Evolutionary conservation across 2,113 vertebrate species (phyloP), one percentile per base, ranked within the genome.

Genomic region (Phylloscopus whistleri): DNA sequence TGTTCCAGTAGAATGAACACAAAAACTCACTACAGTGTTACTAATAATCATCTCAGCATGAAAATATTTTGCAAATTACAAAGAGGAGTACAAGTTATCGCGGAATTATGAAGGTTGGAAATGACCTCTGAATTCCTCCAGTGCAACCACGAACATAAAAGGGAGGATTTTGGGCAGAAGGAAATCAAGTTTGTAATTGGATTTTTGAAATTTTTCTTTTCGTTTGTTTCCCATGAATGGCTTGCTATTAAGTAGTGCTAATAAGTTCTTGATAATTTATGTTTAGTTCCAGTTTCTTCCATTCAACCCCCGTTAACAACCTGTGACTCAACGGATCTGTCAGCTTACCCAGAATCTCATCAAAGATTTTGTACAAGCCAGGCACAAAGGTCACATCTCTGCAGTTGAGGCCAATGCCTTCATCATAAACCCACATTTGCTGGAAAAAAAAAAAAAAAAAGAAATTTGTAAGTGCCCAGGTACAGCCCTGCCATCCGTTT

Each of bases 351-450:
- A 99, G 98, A 94, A 99, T 99, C 97, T 99, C 99, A 93, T 99
- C 99, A 87, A 99, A 99, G 95, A 99, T 99, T 98, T 99, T 99
- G 98, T 99, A 99, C 74, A 99, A 98, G 62, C 99, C 99, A 41
- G 99, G 99, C 80, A 99, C 99, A 94, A 98, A 99, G 8, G 98
- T 99, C 87, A 99, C 98, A 43, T 99, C 99, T 73, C 99, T 98
- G 96, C 98, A 98, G 97, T 99, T 99, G 58, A 99, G 97, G 80
- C 99, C 99, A 43, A 96, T 37, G 9, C 93, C 98, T 93, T 99
- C 98, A 96, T 99, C 99, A 79, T 98, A 99, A 94, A 99, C 99
- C 99, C 99, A 99, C 99, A 99, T 99, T 99, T 99, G 99, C 99
- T 99, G 83, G 17, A 55, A 55, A 53, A 97, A 37, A 76, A 92